Evolutionary conservation across 2,113 vertebrate species (phyloP).

Genomic region (Paradoxurus hermaphroditus): DNA sequence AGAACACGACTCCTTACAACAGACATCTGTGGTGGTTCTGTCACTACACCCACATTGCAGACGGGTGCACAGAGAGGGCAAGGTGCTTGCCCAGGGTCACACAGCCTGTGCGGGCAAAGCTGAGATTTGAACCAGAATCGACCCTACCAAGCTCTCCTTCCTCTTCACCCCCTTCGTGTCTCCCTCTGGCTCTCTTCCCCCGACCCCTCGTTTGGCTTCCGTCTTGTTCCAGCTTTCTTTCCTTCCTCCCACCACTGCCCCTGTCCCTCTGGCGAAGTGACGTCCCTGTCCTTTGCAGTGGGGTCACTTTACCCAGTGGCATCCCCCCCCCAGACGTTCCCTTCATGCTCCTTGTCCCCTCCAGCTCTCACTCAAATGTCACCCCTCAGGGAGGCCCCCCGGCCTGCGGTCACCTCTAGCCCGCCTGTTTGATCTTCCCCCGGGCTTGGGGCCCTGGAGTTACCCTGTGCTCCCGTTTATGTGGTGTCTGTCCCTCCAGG

Average conservation of each 20-base stretch:
- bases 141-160: not conserved
- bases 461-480: accelerated
- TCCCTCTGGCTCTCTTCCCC: no score
- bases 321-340: not conserved
- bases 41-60: not conserved
- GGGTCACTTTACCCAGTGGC: not conserved
- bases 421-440: not conserved
- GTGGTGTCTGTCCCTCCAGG: accelerated
- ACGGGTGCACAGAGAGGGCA: not conserved
- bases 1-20: not conserved
- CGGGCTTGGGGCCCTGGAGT: not conserved
- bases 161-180: not conserved
- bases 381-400: not conserved
- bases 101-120: not conserved
- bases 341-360: not conserved
- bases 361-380: not conserved
- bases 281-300: not conserved
- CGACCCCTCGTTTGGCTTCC: not conserved
- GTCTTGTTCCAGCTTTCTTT: not conserved
- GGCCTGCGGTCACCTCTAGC: not conserved
- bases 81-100: not conserved
- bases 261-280: not conserved
- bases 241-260: accelerated
- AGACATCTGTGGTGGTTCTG: not conserved
- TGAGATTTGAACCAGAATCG: accelerated